These are phyloP conservation scores for Ianthella basta DNA, from an alignment of 37 sponge, comb jelly and placozoan species.

Conservation along the genomic window DNA sequence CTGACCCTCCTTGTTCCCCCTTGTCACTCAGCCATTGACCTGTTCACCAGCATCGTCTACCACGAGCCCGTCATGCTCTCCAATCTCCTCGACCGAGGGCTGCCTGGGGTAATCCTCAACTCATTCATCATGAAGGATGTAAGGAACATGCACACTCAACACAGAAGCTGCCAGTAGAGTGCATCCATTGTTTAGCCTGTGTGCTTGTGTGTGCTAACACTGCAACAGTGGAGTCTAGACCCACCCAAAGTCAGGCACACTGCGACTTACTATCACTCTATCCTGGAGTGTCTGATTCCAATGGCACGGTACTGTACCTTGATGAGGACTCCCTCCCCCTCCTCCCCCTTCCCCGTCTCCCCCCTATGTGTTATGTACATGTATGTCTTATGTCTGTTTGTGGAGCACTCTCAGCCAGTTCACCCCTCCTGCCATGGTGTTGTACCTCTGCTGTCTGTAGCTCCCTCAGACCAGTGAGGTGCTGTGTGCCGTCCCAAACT, in stretches of 20 bases:
- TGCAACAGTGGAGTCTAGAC: too few relatives aligned
- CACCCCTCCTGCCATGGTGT: not conserved
- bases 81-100: slow-evolving; percentile 87
- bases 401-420: not conserved
- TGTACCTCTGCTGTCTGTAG: slow-evolving; percentile 41
- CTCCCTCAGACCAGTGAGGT: slow-evolving; percentile 94
- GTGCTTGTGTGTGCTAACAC: too few relatives aligned
- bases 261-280: too few relatives aligned
- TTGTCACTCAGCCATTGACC: slow-evolving; percentile 78
- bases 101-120: slow-evolving; percentile 90
- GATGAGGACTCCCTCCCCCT: too few relatives aligned
- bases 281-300: too few relatives aligned
- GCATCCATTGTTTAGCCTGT: too few relatives aligned
- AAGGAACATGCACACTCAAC: too few relatives aligned
- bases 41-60: slow-evolving; percentile 85
- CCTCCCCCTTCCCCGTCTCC: not conserved
- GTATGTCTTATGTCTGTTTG: not conserved
- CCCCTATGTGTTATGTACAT: not conserved
- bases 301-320: too few relatives aligned
- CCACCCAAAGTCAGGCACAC: too few relatives aligned
- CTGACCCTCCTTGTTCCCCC: not conserved
- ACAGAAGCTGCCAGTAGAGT: too few relatives aligned
- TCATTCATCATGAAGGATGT: slow-evolving; percentile 90
- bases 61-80: slow-evolving; percentile 92
- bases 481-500: slow-evolving; percentile 88